Base-by-base conservation (phyloP, 2,888 invertebrate genomes). In the Amphipyra tragopoginis region DNA sequence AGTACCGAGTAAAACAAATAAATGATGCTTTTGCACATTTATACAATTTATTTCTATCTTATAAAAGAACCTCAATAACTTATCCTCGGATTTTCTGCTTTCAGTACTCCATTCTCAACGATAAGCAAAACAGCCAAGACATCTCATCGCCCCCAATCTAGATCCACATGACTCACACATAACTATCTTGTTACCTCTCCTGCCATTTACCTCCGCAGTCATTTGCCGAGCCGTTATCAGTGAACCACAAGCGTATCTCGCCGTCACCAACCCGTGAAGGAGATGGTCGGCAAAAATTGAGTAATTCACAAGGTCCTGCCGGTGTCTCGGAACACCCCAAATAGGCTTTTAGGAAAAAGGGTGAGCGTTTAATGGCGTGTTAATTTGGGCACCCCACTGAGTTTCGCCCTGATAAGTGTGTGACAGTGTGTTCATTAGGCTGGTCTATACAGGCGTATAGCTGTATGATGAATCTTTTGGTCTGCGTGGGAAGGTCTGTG, bases 311-410 rank as follows among this genome's bases (percentile, higher is more conserved):
- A 62, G 62, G 55, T 69, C 72, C 66, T 72, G 34, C 29, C 53
- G 58, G 64, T 66, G 65, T 77, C 77, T 75, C 66, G 54, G 69
- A 74, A 77, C 73, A 80, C 78, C 80, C 69, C 68, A 75, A 82
- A 84, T 80, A 68, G 80, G 80, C 64, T 65, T 76, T 79, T 80
- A 79, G 59, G 79, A 80, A 80, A 80, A 76, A 76, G 80, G 81
- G 74, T 74, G 80, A 69, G 68, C 68, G 78, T 74, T 78, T 83
- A 82, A 86, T 82, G 84, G 77, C 67, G 80, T 86, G 86, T 86
- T 86, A 86, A 85, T 85, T 84, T 83, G 80, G 79, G 69, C 65
- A 79, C 75, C 67, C 69, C 58, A 72, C 64, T 65, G 67, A 80
- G 80, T 75, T 77, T 65, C 49, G 40, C 50, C 72, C 72, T 70